Evolutionary conservation across 1,140 invertebrate species (phyloP).

Genomic region (Tigriopus japonicus): DNA sequence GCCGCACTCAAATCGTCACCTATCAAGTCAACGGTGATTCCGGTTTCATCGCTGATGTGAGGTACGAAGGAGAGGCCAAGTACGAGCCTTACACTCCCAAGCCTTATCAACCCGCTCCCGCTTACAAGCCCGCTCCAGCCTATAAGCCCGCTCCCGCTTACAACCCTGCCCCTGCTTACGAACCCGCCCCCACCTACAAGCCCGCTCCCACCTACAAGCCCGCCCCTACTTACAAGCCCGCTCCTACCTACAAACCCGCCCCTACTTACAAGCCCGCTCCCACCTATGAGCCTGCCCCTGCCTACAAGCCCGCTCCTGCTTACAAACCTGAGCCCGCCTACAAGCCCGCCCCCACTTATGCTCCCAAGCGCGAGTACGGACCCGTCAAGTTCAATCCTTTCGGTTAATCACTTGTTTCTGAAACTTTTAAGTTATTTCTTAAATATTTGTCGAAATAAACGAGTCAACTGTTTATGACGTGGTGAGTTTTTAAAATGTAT

Average conservation of each 20-base stretch:
- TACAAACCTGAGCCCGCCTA: conserved; percentile 4
- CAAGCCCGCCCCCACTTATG: conserved; percentile 2
- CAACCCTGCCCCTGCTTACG: not conserved
- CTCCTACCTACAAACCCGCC: not conserved
- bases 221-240: conserved; percentile 1
- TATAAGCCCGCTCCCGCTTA: conserved; percentile 12
- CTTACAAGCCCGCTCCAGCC: conserved; percentile 9
- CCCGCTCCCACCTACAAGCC: not conserved
- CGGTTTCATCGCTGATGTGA: conserved; percentile 21
- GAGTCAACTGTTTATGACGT: too few species aligned
- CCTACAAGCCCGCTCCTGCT: not conserved
- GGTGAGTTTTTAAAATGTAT: too few species aligned
- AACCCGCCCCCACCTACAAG: not conserved
- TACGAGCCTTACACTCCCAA: conserved; percentile 3
- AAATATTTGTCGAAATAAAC: too few species aligned
- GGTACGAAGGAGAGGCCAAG: conserved; percentile 17
- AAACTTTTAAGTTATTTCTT: not conserved
- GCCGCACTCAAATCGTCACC: conserved; percentile 59
- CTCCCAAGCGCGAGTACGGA: not conserved
- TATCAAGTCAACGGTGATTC: conserved; percentile 46
- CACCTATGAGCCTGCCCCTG: not conserved
- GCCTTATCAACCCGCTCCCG: too few species aligned
- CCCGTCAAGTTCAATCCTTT: conserved; percentile 3
- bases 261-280: conserved; percentile 1
- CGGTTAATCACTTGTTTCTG: not conserved